Conservation (phyloP, 2,797 vertebrate genomes). For the Gadopsis bispinosus region DNA sequence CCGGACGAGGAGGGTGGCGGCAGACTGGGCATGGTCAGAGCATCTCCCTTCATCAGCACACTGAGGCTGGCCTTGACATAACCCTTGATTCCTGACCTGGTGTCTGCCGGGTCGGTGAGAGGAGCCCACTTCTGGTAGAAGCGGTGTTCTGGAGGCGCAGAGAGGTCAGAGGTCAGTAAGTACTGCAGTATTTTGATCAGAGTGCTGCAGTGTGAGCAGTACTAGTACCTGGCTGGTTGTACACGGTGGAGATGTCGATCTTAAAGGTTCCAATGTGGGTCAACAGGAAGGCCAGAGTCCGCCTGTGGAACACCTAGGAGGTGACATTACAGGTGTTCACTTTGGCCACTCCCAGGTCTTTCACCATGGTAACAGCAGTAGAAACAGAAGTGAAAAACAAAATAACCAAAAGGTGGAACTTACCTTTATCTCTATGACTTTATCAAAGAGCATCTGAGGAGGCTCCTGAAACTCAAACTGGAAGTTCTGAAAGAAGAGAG, state of each 20-base stretch:
- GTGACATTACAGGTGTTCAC: constrained; percentile 25
- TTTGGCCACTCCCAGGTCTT: not conserved
- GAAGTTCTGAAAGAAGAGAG: constrained; percentile 91
- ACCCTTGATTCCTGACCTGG: constrained; percentile 90
- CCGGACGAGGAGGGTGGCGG: constrained; percentile 66
- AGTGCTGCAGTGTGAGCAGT: not conserved
- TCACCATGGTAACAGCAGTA: not conserved
- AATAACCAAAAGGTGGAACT: constrained; percentile 38
- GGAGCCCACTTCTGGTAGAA: constrained; percentile 98
- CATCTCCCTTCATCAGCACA: constrained; percentile 88
- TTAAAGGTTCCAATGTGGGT: constrained; percentile 92
- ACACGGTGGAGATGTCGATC: constrained; percentile 91
- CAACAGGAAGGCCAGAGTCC: constrained; percentile 89
- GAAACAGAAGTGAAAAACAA: not conserved
- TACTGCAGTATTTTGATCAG: not conserved
- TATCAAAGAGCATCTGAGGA: constrained; percentile 88
- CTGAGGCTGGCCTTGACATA: constrained; percentile 92
- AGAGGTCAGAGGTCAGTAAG: constrained; percentile 31
- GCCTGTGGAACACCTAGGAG: constrained; percentile 91
- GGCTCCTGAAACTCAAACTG: constrained; percentile 93
- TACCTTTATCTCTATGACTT: constrained; percentile 94
- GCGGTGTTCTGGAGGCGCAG: constrained; percentile 86
- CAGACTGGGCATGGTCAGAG: constrained; percentile 79
- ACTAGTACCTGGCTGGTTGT: constrained; percentile 90
- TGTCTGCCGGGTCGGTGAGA: constrained; percentile 92